These are phyloP conservation scores for Netelia inedita DNA, from an alignment of 2,888 invertebrate genomes.

Conservation along the genomic window DNA sequence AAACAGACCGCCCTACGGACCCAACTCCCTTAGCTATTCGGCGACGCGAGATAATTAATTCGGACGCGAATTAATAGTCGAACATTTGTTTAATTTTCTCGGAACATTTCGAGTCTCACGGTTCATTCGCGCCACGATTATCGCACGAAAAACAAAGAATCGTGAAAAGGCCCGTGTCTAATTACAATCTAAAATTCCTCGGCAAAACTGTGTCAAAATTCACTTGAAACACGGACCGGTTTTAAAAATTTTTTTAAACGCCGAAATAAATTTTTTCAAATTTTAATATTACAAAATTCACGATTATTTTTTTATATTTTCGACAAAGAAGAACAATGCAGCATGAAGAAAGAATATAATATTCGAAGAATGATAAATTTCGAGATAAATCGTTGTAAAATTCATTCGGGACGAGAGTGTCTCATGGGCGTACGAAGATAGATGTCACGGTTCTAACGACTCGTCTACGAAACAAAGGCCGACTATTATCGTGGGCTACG, in stretches of 20 bases:
- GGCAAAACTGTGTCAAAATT: not conserved
- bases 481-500: no score
- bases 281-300: not conserved
- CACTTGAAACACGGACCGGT: not conserved
- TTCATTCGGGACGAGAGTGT: no score
- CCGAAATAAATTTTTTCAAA: not conserved
- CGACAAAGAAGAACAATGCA: not conserved
- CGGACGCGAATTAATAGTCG: conserved; percentile 81
- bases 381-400: no score
- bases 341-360: not conserved
- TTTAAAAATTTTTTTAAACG: not conserved
- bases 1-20: conserved; percentile 47
- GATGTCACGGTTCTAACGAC: no score
- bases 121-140: not conserved
- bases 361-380: not conserved
- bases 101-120: not conserved
- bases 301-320: not conserved
- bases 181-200: not conserved
- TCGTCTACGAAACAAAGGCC: no score
- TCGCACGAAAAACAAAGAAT: not conserved
- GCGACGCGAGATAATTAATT: conserved; percentile 80
- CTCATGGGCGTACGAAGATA: no score
- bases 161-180: no score
- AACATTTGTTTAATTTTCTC: conserved; percentile 74
- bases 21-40: conserved; percentile 72